A percentile compares a stretch with the other conserved stretches of the same genome.
Evolutionary conservation across 2,113 vertebrate genomes (phyloP).

Genomic region (Trachemys scripta): DNA sequence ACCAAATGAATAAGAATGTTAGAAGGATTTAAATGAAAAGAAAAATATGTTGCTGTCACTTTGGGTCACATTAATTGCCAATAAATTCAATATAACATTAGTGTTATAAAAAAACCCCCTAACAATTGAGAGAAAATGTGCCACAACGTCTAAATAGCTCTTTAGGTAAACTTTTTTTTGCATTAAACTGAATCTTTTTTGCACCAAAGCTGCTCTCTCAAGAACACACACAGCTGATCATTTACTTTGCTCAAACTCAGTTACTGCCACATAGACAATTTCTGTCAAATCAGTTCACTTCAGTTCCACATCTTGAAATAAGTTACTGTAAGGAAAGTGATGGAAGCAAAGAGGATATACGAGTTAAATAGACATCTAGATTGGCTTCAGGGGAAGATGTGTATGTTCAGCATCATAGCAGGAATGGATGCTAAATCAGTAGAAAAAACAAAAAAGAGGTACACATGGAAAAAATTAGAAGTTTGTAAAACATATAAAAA

Average conservation of each 20-base stretch:
- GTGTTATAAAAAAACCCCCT: not conserved
- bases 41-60: slow-evolving; percentile 41
- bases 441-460: not conserved
- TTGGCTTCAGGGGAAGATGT: not conserved
- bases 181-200: not conserved
- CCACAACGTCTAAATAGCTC: not conserved
- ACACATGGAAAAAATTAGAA: slow-evolving; percentile 15
- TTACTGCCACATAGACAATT: not conserved
- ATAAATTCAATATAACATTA: not conserved
- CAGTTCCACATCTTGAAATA: slow-evolving; percentile 7
- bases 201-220: not conserved
- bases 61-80: not conserved
- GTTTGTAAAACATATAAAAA: not conserved
- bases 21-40: slow-evolving; percentile 31
- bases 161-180: not conserved
- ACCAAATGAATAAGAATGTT: not conserved
- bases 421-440: not conserved
- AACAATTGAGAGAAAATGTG: not conserved
- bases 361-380: not conserved
- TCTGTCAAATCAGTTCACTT: not conserved
- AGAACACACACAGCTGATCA: not conserved
- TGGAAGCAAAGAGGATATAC: not conserved
- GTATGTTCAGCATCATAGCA: not conserved
- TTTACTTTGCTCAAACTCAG: not conserved
- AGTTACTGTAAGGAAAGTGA: not conserved